Conservation (phyloP, 2,888 invertebrate species). For the Tillus elongatus region DNA sequence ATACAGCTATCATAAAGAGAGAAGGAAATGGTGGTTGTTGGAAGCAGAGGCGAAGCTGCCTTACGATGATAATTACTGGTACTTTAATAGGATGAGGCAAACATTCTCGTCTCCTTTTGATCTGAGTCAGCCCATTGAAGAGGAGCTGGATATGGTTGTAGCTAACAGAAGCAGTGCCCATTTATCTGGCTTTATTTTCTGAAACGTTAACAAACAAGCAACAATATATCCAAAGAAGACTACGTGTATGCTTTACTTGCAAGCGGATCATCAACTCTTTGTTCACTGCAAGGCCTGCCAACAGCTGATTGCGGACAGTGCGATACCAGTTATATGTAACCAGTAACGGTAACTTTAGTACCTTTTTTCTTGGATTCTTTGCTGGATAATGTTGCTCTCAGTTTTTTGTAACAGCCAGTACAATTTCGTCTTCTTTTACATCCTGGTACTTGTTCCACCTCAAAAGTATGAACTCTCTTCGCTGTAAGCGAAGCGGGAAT, state of each 20-base stretch:
- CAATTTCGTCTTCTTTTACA: no score
- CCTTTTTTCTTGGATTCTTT: no score
- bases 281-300: no score
- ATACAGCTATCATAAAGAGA: slow-evolving; percentile 31
- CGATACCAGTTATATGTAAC: no score
- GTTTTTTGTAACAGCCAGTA: no score
- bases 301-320: no score
- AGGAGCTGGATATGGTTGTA: slow-evolving; percentile 32
- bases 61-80: slow-evolving; percentile 43
- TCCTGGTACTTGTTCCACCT: no score
- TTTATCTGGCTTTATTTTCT: slow-evolving; percentile 44
- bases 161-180: slow-evolving; percentile 31
- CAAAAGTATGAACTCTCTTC: no score
- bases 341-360: no score
- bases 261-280: slow-evolving; percentile 94
- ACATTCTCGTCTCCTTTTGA: slow-evolving; percentile 42
- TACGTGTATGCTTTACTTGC: slow-evolving; percentile 90
- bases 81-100: slow-evolving; percentile 44
- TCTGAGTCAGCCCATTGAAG: slow-evolving; percentile 36
- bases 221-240: slow-evolving; percentile 79
- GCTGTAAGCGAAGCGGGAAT: no score
- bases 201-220: slow-evolving; percentile 57
- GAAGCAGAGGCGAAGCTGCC: slow-evolving; percentile 49
- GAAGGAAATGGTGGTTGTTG: slow-evolving; percentile 59
- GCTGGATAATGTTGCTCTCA: no score